phyloP scores from a whole-genome alignment of 2,797 vertebrate species.

The Gymnodraco acuticeps region DNA sequence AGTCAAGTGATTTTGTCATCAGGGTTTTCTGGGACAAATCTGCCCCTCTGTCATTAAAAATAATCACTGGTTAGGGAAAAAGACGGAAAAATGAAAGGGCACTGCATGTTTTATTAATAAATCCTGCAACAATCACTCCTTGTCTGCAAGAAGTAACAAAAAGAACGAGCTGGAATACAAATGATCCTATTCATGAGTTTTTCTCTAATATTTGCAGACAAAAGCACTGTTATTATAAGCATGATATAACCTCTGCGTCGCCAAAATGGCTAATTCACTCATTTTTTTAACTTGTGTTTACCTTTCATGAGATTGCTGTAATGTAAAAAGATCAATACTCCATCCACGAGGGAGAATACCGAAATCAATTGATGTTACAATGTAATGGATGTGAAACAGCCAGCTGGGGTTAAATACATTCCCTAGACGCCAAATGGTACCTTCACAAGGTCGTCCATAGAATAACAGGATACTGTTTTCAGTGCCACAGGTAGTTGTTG shows the following conservation, averaged over 20 bases:
- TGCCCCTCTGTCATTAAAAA: slow-evolving; percentile 67
- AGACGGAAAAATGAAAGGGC: slow-evolving; percentile 37
- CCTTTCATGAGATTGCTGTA: slow-evolving; percentile 24
- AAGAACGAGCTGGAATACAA: slow-evolving; percentile 41
- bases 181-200: slow-evolving; percentile 45
- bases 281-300: slow-evolving; percentile 6
- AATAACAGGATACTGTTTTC: slow-evolving; percentile 28
- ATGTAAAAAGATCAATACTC: slow-evolving; percentile 60
- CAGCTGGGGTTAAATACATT: slow-evolving; percentile 24
- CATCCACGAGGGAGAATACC: slow-evolving; percentile 42
- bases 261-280: slow-evolving; percentile 34
- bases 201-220: slow-evolving; percentile 28
- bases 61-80: slow-evolving; percentile 63
- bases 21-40: slow-evolving; percentile 52
- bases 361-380: slow-evolving; percentile 52
- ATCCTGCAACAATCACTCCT: slow-evolving; percentile 44
- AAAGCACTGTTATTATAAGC: slow-evolving; percentile 37
- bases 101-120: slow-evolving; percentile 65
- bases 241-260: slow-evolving; percentile 27
- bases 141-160: slow-evolving; percentile 30
- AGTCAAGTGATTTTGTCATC: slow-evolving; percentile 63
- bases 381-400: slow-evolving; percentile 35
- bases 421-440: slow-evolving; percentile 15
- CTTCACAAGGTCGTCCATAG: slow-evolving; percentile 54
- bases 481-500: slow-evolving; percentile 14